Evolutionary conservation across 2,888 invertebrate genomes (phyloP).

Genomic region (Mechanitis messenoides): DNA sequence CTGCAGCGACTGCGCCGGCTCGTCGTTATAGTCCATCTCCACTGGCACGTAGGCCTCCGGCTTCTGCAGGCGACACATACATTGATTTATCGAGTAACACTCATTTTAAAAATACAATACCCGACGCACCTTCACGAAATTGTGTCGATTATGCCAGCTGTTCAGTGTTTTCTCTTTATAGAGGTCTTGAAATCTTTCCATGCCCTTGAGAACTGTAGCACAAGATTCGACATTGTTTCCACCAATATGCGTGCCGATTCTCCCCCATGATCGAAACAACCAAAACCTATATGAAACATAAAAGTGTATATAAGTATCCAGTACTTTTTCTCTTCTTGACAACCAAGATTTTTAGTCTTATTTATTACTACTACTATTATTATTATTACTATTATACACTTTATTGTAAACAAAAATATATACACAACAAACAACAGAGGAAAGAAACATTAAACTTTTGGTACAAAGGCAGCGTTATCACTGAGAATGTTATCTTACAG

Average conservation of each 20-base stretch:
- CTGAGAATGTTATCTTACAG: too few species aligned
- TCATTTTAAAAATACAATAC: not conserved
- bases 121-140: conserved; percentile 75
- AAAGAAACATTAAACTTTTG: too few species aligned
- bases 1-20: conserved; percentile 65
- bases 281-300: conserved; percentile 70
- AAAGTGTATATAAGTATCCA: not conserved
- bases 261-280: conserved; percentile 96
- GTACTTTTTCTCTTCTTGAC: too few species aligned
- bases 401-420: too few species aligned
- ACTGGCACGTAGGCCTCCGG: conserved; percentile 89
- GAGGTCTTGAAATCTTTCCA: conserved; percentile 76
- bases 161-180: conserved; percentile 92
- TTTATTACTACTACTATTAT: too few species aligned
- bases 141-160: conserved; percentile 79
- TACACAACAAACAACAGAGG: too few species aligned
- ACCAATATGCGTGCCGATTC: conserved; percentile 96
- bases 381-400: too few species aligned
- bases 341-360: too few species aligned
- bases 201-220: conserved; percentile 72
- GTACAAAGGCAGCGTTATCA: too few species aligned
- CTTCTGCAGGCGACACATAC: conserved; percentile 45
- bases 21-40: conserved; percentile 91
- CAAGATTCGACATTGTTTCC: conserved; percentile 78
- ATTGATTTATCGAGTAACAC: not conserved